A percentile compares a stretch with the other conserved stretches of the same genome.
Evolutionary conservation across 2,888 invertebrate genomes (phyloP).

Genomic region (Nysson spinosus): DNA sequence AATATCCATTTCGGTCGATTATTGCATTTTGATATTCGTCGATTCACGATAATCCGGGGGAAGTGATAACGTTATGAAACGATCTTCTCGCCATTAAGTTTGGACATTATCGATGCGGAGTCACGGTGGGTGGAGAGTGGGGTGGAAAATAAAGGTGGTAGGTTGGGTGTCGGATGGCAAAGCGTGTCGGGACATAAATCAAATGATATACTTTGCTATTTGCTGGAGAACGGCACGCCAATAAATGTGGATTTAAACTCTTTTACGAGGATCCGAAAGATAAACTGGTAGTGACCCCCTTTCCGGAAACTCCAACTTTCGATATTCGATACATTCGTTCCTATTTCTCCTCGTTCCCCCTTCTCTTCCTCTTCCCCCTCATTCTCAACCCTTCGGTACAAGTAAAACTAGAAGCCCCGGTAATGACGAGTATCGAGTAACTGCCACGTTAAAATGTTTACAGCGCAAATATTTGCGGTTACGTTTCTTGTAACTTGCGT

Average conservation of each 20-base stretch:
- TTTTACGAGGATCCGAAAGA: constrained; percentile 56
- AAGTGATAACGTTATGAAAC: constrained; percentile 35
- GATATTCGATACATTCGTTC: constrained; percentile 5
- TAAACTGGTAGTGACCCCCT: constrained; percentile 37
- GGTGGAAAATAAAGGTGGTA: too few species aligned
- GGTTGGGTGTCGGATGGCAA: constrained; percentile 23
- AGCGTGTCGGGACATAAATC: constrained; percentile 55
- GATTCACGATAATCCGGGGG: neutral
- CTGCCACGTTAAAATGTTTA: constrained; percentile 15
- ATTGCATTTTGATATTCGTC: constrained; percentile 14
- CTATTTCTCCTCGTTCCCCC: neutral
- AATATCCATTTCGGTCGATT: constrained; percentile 1
- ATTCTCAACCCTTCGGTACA: neutral
- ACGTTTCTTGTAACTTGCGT: neutral
- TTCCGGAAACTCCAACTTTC: neutral
- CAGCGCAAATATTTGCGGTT: neutral
- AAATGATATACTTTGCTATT: constrained; percentile 46
- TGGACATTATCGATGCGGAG: constrained; percentile 44
- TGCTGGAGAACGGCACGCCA: constrained; percentile 34
- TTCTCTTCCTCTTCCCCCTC: neutral
- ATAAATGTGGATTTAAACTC: constrained; percentile 60
- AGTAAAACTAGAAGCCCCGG: constrained; percentile 19
- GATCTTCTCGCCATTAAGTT: constrained; percentile 43
- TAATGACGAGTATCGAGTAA: constrained; percentile 35
- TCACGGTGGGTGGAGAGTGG: too few species aligned